These are phyloP conservation scores for Dendrocopos noguchii DNA, from an alignment of 2,113 vertebrate genomes.

Conservation along the genomic window DNA sequence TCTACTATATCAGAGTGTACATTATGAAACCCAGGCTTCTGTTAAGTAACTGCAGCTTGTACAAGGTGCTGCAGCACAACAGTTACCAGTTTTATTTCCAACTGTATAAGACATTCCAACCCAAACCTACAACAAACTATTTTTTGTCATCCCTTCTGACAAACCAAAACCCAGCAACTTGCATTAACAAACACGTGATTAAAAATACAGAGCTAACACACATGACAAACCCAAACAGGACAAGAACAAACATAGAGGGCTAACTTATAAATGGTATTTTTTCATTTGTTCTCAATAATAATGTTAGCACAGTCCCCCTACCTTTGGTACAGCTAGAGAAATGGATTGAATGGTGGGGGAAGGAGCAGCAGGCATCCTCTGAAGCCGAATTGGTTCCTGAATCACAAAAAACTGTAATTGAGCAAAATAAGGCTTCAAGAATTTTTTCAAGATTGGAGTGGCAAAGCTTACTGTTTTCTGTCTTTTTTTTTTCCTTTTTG, in stretches of 20 bases:
- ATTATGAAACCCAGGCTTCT: background rate
- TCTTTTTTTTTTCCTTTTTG: background rate
- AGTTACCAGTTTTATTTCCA: background rate
- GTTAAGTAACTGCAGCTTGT: background rate
- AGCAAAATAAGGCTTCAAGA: conserved; percentile 57
- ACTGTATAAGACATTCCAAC: background rate
- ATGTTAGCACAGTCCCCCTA: conserved; percentile 72
- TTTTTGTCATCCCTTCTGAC: background rate
- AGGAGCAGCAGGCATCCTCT: conserved; percentile 77
- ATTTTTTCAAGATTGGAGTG: conserved; percentile 38
- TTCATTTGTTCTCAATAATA: conserved; percentile 25
- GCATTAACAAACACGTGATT: background rate
- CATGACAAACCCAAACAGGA: conserved; percentile 34
- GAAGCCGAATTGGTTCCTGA: conserved; percentile 84
- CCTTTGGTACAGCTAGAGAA: conserved; percentile 87
- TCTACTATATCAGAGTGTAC: background rate
- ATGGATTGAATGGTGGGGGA: conserved; percentile 83
- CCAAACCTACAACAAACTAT: background rate
- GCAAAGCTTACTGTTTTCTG: conserved; percentile 13
- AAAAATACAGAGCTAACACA: conserved; percentile 36
- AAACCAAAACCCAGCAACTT: background rate
- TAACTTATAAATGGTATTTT: background rate
- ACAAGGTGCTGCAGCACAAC: background rate
- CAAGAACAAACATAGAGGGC: conserved; percentile 21
- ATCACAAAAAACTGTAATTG: conserved; percentile 69